Evolutionary conservation across 2,797 vertebrate genomes (phyloP).

Genomic region (Lithobates sylvaticus): DNA sequence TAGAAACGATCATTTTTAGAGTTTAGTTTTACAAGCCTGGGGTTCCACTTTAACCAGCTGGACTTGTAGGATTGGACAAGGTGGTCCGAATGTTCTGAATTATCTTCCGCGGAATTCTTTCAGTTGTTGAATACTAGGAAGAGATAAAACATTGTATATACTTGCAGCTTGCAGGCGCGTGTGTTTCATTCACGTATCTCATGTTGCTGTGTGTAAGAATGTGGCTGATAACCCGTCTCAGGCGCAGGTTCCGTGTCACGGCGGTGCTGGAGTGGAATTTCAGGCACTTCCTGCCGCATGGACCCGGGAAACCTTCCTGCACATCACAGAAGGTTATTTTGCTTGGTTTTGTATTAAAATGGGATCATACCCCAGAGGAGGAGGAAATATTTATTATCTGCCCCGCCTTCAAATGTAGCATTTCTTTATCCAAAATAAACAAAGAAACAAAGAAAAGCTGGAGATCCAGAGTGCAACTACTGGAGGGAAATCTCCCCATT

Average conservation of each 20-base stretch:
- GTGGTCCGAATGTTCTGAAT: not conserved
- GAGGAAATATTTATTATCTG: not conserved
- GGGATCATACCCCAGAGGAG: not conserved
- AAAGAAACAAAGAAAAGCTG: no score
- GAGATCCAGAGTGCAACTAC: no score
- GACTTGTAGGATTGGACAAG: no score
- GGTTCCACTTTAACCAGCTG: no score
- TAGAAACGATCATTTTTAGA: no score
- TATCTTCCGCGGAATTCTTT: not conserved
- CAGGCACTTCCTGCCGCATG: not conserved
- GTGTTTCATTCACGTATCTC: constrained; percentile 9
- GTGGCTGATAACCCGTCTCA: constrained; percentile 2
- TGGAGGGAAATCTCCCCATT: no score
- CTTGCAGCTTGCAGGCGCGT: not conserved
- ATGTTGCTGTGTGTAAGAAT: constrained; percentile 38
- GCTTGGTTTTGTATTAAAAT: not conserved
- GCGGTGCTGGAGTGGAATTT: not conserved
- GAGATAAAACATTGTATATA: not conserved
- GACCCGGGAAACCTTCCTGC: not conserved
- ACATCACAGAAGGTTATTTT: not conserved
- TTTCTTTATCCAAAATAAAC: not conserved
- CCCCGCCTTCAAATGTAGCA: not conserved
- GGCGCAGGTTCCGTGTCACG: not conserved
- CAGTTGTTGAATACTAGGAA: not conserved
- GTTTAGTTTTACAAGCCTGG: no score